A percentile compares a stretch with the other conserved stretches of the same genome.
Conservation (phyloP, 2,113 vertebrate species). For the Kobus ellipsiprymnus region DNA sequence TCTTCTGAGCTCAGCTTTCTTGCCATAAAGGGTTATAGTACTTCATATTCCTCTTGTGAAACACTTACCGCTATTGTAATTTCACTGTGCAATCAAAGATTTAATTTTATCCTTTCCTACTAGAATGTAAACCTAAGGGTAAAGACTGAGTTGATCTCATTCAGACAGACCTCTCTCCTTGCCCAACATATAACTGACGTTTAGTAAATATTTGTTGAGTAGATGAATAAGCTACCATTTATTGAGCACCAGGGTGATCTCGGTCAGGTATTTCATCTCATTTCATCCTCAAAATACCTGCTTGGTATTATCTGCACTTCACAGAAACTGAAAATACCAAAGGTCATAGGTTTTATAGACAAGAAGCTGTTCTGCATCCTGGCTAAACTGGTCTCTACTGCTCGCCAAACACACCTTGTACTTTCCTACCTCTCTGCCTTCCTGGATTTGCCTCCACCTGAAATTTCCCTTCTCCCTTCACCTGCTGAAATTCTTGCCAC, state of each 20-base stretch:
- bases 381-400: neutral
- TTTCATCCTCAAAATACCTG: neutral
- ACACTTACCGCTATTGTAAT: neutral
- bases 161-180: neutral
- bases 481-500: neutral
- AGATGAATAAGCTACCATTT: constrained; percentile 21
- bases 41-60: neutral
- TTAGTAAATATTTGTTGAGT: neutral
- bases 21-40: neutral
- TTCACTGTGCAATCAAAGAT: neutral
- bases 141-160: neutral
- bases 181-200: neutral
- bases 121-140: neutral
- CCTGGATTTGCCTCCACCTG: neutral
- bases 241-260: neutral
- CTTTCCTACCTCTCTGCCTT: neutral
- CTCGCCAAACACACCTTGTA: neutral
- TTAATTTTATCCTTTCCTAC: neutral
- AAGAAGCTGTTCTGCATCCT: neutral
- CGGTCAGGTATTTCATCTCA: neutral
- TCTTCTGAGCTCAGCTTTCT: neutral
- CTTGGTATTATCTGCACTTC: neutral
- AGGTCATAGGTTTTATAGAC: neutral
- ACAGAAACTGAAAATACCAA: neutral
- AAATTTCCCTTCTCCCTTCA: neutral